phyloP scores from a whole-genome alignment of 2,113 vertebrate species.

The Setophaga petechia region DNA sequence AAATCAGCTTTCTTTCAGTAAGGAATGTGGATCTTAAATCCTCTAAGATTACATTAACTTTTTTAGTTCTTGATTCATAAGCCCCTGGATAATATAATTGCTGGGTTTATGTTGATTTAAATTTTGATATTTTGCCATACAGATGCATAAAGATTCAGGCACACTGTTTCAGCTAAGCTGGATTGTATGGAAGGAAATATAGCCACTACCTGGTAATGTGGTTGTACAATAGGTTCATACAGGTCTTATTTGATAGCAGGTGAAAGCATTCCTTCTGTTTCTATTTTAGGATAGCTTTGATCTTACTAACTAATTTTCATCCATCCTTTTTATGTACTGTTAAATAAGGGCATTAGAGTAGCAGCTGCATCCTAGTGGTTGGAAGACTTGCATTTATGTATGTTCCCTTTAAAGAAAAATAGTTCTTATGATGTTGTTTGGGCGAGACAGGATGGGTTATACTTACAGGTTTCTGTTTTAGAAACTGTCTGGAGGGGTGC shows the following conservation, averaged over 20 bases:
- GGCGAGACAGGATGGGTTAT: neutral
- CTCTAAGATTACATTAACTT: neutral
- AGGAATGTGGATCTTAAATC: neutral
- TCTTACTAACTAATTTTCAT: slow-evolving; percentile 17
- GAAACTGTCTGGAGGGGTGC: neutral
- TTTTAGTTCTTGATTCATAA: neutral
- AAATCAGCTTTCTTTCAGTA: neutral
- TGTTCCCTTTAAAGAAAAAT: neutral
- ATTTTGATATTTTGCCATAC: neutral
- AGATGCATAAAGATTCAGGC: neutral
- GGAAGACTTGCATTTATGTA: neutral
- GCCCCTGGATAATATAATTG: neutral
- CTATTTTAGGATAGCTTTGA: slow-evolving; percentile 43
- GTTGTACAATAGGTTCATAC: neutral
- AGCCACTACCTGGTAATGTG: neutral
- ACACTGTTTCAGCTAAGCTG: neutral
- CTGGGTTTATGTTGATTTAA: neutral
- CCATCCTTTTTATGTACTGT: neutral
- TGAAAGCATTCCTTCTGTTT: slow-evolving; percentile 11
- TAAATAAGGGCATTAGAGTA: neutral
- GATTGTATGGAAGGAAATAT: neutral
- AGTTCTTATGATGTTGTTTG: neutral
- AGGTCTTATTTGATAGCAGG: neutral
- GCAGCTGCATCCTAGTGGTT: neutral
- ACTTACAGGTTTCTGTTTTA: neutral